phyloP scores from a whole-genome alignment of 2,113 vertebrate genomes.

The Erpornis zantholeuca region DNA sequence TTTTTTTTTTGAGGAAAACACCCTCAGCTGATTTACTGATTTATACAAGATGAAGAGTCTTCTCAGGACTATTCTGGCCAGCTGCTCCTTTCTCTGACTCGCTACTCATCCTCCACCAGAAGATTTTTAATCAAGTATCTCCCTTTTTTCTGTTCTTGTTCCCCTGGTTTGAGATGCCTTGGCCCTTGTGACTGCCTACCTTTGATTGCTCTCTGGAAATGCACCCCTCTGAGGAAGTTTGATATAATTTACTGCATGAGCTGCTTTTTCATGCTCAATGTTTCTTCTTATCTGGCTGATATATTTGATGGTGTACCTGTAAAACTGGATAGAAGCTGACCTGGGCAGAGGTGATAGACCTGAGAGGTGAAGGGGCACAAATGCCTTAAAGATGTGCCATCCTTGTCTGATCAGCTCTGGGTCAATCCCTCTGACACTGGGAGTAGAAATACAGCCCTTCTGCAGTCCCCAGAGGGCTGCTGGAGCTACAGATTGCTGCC shows the following conservation, averaged over 20 bases:
- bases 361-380: background rate
- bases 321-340: background rate
- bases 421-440: background rate
- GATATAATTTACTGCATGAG: background rate
- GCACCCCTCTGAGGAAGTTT: background rate
- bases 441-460: background rate
- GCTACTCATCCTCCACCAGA: background rate
- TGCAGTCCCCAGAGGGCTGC: background rate
- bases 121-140: background rate
- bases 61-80: background rate
- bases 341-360: background rate
- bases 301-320: background rate
- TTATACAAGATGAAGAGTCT: background rate
- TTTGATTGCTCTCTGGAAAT: background rate
- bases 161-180: background rate
- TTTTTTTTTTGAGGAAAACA: background rate
- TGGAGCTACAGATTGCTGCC: background rate
- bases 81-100: background rate
- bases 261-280: background rate
- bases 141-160: background rate
- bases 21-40: background rate
- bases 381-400: background rate
- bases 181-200: background rate
- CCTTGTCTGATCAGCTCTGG: background rate
- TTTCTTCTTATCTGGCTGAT: background rate